Percentiles rank a stretch among this genome's conserved stretches.
phyloP scores from a whole-genome alignment of 2,113 vertebrate genomes.

The Pogona vitticeps region DNA sequence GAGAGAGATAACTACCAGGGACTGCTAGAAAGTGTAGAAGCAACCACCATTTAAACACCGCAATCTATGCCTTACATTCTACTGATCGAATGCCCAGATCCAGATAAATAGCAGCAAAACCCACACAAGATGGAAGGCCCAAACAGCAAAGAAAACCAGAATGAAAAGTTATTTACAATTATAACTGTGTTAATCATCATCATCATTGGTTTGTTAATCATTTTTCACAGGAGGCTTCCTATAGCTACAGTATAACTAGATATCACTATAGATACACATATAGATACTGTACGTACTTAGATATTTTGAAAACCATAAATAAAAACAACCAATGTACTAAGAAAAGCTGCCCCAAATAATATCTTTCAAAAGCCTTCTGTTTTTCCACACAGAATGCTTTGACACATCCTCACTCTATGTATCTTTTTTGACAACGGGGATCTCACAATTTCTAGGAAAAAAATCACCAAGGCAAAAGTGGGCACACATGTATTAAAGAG shows the following conservation, averaged over 20 bases:
- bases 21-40: too few relatives aligned
- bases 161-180: conserved; percentile 20
- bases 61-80: too few relatives aligned
- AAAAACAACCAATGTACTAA: neutral
- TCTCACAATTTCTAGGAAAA: too few relatives aligned
- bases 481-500: neutral
- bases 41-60: too few relatives aligned
- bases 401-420: neutral
- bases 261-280: too few relatives aligned
- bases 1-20: too few relatives aligned
- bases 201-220: neutral
- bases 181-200: neutral
- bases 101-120: too few relatives aligned
- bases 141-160: neutral
- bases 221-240: neutral
- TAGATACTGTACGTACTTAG: too few relatives aligned
- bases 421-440: neutral
- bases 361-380: neutral
- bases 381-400: neutral
- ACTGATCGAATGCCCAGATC: too few relatives aligned
- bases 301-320: neutral
- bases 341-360: neutral
- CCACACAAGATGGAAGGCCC: too few relatives aligned
- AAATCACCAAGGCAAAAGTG: neutral
- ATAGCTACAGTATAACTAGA: neutral